Evolutionary conservation across 2,113 vertebrate genomes (phyloP).

Genomic region (rat (Rattus norvegicus)): GRCr8 NC_086019.1:10870001-10870500

Average conservation of each 20-base stretch:
- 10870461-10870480: not conserved
- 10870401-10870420: not conserved
- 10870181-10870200: not conserved
- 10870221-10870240: not conserved
- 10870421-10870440: not conserved
- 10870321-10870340: not conserved
- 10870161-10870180: not conserved
- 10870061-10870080: not conserved
- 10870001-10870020: not conserved
- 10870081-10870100: not conserved
- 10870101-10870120: not conserved
- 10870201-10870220: not conserved
- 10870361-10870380: not conserved
- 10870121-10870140: not conserved
- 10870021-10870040: not conserved
- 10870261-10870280: not conserved
- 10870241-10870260: not conserved
- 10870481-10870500: not conserved
- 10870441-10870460: not conserved
- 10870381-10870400: not conserved
- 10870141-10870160: not conserved
- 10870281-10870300: not conserved
- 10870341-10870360: not conserved
- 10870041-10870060: not conserved
- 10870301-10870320: not conserved